These are phyloP conservation scores for Notarius lentiginosus DNA, from an alignment of 2,113 vertebrate species.

Conservation along the genomic window DNA sequence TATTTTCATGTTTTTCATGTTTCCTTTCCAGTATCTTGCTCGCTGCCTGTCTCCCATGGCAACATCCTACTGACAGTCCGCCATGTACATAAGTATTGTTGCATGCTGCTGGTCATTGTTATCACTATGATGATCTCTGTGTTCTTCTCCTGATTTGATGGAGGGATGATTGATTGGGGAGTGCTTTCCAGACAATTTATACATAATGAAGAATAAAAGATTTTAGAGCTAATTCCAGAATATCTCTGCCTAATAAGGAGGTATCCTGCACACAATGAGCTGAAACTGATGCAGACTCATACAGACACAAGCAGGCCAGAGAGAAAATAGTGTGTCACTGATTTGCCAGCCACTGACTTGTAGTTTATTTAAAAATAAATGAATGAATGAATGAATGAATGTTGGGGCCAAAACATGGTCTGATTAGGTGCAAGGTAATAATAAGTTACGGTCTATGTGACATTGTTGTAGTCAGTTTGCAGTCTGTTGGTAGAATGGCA, in stretches of 20 bases:
- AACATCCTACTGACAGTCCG: constrained; percentile 43
- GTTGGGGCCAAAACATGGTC: not conserved
- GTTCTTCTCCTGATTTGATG: not conserved
- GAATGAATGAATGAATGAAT: not conserved
- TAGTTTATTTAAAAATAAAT: not conserved
- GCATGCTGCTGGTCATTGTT: constrained; percentile 28
- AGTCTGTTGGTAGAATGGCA: no score
- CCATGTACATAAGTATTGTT: not conserved
- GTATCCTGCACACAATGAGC: not conserved
- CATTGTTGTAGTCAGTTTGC: no score
- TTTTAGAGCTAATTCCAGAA: constrained; percentile 23
- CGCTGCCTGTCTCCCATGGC: constrained; percentile 32
- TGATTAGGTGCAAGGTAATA: not conserved
- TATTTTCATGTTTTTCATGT: constrained; percentile 15
- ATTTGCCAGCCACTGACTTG: not conserved
- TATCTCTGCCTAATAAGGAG: constrained; percentile 6
- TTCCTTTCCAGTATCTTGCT: constrained; percentile 4
- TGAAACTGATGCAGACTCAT: not conserved
- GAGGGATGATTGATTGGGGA: constrained; percentile 68
- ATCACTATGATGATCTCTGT: constrained; percentile 28
- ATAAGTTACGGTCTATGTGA: no score
- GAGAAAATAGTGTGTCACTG: not conserved
- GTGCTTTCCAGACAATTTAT: constrained; percentile 54
- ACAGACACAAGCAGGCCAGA: not conserved
- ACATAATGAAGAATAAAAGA: constrained; percentile 46